Conservation (phyloP, 2,888 invertebrate genomes). For the Eustalomyia histrio region DNA sequence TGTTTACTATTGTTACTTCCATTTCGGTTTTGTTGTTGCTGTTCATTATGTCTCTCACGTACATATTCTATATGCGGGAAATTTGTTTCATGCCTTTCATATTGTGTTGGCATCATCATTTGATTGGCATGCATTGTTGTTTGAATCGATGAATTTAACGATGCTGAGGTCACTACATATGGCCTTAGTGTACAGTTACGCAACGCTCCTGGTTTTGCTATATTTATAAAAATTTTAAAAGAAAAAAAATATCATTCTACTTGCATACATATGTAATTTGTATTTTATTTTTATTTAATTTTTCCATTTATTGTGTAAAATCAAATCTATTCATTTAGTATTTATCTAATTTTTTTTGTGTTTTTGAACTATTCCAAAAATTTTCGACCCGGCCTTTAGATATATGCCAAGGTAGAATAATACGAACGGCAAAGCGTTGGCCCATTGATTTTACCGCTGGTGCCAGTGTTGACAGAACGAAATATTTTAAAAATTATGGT, state of each 20-base stretch:
- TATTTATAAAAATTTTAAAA: constrained; percentile 64
- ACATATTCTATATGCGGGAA: constrained; percentile 79
- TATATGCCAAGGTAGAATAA: no score
- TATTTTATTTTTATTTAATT: constrained; percentile 58
- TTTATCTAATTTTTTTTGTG: no score
- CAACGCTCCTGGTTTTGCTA: constrained; percentile 89
- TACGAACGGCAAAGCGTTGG: no score
- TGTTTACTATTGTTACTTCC: constrained; percentile 45
- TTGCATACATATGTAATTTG: no score
- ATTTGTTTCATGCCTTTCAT: constrained; percentile 79
- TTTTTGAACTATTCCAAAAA: no score
- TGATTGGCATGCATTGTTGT: constrained; percentile 80
- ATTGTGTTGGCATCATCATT: constrained; percentile 77
- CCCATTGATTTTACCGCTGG: no score
- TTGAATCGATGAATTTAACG: constrained; percentile 80
- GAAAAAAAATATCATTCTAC: constrained; percentile 47
- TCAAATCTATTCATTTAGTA: no score
- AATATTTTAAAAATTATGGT: no score
- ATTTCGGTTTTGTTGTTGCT: constrained; percentile 40
- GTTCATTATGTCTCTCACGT: constrained; percentile 76
- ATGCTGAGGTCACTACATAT: constrained; percentile 81
- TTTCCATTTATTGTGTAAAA: neutral
- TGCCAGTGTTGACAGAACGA: no score
- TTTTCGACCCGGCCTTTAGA: no score
- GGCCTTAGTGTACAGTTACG: constrained; percentile 91